phyloP scores from a whole-genome alignment of 2,797 vertebrate genomes.

The Malacoctenus gilli region DNA sequence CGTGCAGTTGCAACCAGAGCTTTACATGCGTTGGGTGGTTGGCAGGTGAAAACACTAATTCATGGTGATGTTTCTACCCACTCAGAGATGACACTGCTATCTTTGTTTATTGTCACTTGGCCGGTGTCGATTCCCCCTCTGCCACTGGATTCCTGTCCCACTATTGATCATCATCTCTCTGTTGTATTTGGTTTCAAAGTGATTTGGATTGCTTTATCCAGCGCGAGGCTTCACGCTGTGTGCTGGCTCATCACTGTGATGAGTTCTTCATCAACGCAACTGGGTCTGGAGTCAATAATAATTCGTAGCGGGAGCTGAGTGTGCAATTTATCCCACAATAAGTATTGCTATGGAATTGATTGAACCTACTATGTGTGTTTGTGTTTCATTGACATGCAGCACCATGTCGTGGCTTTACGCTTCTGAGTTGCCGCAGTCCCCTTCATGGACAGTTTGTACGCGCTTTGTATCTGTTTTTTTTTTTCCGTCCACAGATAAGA shows the following conservation, averaged over 20 bases:
- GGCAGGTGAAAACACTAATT: too few relatives aligned
- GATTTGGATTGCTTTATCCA: conserved; percentile 15
- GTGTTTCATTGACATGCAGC: neutral
- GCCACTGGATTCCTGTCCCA: conserved; percentile 2
- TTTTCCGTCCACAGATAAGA: conserved; percentile 35
- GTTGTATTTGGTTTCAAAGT: conserved; percentile 22
- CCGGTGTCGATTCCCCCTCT: neutral
- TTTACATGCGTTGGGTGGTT: too few relatives aligned
- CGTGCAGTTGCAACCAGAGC: too few relatives aligned
- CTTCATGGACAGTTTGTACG: conserved; percentile 22
- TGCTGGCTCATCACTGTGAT: conserved; percentile 29
- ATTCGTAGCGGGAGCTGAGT: conserved; percentile 30
- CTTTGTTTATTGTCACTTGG: neutral
- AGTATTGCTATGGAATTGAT: neutral
- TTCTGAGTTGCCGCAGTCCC: conserved; percentile 11
- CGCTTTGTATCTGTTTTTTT: conserved; percentile 23
- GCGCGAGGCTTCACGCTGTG: conserved; percentile 9
- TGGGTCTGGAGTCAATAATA: conserved; percentile 28
- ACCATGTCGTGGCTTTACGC: neutral
- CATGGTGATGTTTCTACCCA: too few relatives aligned
- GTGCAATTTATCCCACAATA: conserved; percentile 4
- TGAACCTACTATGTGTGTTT: too few relatives aligned
- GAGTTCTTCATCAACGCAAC: conserved; percentile 31
- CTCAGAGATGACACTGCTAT: conserved; percentile 5
- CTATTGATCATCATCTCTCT: conserved; percentile 16